Evolutionary conservation across 2,888 invertebrate species (phyloP).

Genomic region (Trisateles emortualis): DNA sequence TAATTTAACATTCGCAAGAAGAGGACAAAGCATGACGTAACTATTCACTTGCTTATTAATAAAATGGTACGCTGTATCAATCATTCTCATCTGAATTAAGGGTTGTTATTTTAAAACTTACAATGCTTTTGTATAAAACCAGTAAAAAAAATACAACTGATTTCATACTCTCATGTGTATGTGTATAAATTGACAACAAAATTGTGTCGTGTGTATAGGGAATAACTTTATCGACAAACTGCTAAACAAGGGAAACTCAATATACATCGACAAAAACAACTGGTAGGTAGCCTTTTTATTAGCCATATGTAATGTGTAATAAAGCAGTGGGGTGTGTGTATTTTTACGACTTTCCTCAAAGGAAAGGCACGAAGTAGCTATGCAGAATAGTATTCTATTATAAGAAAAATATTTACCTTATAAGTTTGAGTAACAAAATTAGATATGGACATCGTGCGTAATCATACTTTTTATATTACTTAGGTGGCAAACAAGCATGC

Average conservation of each 20-base stretch:
- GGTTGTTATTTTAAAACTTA: too few relatives aligned
- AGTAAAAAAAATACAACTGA: neutral
- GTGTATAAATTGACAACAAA: neutral
- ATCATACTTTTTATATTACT: too few relatives aligned
- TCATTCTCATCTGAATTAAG: too few relatives aligned
- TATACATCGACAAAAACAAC: constrained; percentile 37
- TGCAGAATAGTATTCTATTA: constrained; percentile 43
- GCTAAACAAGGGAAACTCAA: constrained; percentile 30
- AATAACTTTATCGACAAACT: constrained; percentile 32
- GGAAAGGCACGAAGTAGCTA: constrained; percentile 23
- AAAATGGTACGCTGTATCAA: too few relatives aligned
- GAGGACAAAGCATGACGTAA: too few relatives aligned
- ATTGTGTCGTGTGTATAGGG: constrained; percentile 2
- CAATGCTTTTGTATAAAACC: too few relatives aligned
- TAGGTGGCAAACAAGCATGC: too few relatives aligned
- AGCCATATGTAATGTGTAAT: constrained; percentile 63
- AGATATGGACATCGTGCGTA: neutral
- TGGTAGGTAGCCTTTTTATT: constrained; percentile 54
- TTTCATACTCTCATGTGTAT: neutral
- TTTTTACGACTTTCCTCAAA: constrained; percentile 56
- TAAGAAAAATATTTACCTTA: constrained; percentile 24
- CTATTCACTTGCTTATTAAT: too few relatives aligned
- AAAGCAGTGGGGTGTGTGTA: constrained; percentile 63
- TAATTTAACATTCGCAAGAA: too few relatives aligned
- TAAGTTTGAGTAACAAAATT: constrained; percentile 9